Base-by-base conservation (phyloP, 2,797 vertebrate genomes). In the Sebastes ruberrimus region DNA sequence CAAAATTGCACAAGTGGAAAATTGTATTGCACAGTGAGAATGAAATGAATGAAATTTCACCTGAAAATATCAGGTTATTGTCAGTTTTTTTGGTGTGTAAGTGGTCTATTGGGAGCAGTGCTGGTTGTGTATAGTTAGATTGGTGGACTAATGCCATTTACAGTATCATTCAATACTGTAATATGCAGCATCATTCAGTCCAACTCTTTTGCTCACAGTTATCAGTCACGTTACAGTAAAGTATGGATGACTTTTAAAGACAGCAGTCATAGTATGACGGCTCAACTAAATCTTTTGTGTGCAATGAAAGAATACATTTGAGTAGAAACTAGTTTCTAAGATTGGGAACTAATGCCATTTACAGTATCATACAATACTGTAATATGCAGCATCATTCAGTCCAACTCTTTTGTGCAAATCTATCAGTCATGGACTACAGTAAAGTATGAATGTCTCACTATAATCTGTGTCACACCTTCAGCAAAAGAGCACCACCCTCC, bases 401-500 rank as follows among this genome's bases (percentile, higher is more conserved):
- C 7, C 30, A 33, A 16, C 38, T 60, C 6, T 30, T 53, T 18
- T 22, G 66, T 55, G 10, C 22, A n/a, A 18, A 69, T 55, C 38
- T 22, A 80, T 60, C 22, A 75, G 71, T 62, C 56, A 78, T 32
- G 32, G 38, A 70, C 56, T 68, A 28, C 28, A 78, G 42, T 32
- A 33, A 57, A 79, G 35, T 28, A 64, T 64, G 84, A 73, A 61
- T 80, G 25, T 59, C 65, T 83, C 80, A 71, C 33, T 65, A 49
- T 61, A 74, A 76, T 76, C 74, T 63, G 74, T 76, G 77, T 89
- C 84, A 85, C 65, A 87, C 72, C 73, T 88, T 76, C 20, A 73
- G 74, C 6, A 64, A 42, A 69, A 63, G 83, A 86, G 81, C 88
- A 89, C 75, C 88, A 87, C 86, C 90, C 88, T 88, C 81, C 70